Conservation (phyloP, 2,888 invertebrate species). For the Tyria jacobaeae region DNA sequence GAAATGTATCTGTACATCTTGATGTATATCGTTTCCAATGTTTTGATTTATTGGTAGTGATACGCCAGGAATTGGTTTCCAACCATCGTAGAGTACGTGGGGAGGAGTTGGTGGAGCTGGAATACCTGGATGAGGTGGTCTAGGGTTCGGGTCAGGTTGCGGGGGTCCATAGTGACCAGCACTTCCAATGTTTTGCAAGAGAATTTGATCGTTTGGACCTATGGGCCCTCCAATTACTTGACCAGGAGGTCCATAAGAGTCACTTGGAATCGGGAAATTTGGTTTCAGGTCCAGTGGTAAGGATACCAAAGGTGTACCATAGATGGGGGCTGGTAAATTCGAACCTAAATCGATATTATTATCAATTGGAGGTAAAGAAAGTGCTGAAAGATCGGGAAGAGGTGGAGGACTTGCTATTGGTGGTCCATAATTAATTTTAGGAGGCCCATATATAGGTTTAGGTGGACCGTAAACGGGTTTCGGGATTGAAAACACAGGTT, state of each 20-base stretch:
- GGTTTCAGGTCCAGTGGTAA: slow-evolving; percentile 74
- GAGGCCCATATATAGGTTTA: slow-evolving; percentile 39
- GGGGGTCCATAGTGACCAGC: slow-evolving; percentile 86
- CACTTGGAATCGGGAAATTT: slow-evolving; percentile 76
- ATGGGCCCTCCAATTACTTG: slow-evolving; percentile 71
- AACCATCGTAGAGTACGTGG: slow-evolving; percentile 93
- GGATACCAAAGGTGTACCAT: slow-evolving; percentile 73
- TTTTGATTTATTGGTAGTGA: slow-evolving; percentile 73
- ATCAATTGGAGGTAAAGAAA: slow-evolving; percentile 23
- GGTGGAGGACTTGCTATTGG: slow-evolving; percentile 26
- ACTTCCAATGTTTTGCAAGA: slow-evolving; percentile 69
- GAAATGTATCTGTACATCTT: slow-evolving; percentile 65
- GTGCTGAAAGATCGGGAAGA: slow-evolving; percentile 31
- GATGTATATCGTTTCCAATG: slow-evolving; percentile 62
- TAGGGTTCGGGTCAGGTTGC: slow-evolving; percentile 86
- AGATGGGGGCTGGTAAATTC: slow-evolving; percentile 76
- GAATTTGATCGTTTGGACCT: slow-evolving; percentile 74
- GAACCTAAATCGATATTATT: slow-evolving; percentile 64
- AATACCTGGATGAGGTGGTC: slow-evolving; percentile 89
- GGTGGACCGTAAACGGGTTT: slow-evolving; percentile 44
- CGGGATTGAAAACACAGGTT: slow-evolving; percentile 43
- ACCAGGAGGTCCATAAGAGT: slow-evolving; percentile 82
- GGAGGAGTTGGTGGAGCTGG: slow-evolving; percentile 92
- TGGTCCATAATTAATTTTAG: slow-evolving; percentile 33
- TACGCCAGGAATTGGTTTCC: slow-evolving; percentile 93